These are phyloP conservation scores for Callospermophilus lateralis DNA, from an alignment of 2,113 vertebrate genomes.

Conservation along the genomic window DNA sequence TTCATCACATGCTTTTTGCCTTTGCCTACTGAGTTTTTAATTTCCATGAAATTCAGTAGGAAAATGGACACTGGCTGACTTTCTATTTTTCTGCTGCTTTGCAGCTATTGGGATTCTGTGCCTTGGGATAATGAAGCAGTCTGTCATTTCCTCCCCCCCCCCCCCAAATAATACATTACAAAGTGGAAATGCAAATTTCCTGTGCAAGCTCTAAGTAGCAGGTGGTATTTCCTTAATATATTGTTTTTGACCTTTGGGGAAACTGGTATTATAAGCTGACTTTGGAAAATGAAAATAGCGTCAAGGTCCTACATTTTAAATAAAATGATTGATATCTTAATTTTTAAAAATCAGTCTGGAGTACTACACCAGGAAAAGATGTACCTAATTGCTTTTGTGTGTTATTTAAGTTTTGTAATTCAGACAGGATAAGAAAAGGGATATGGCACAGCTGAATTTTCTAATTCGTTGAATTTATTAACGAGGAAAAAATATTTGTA, in stretches of 20 bases:
- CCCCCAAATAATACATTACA: slow-evolving; percentile 78
- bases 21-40: slow-evolving; percentile 71
- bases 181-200: slow-evolving; percentile 88
- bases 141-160: slow-evolving; percentile 79
- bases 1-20: slow-evolving; percentile 67
- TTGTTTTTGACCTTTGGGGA: slow-evolving; percentile 85
- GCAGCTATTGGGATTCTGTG: slow-evolving; percentile 60
- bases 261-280: slow-evolving; percentile 82
- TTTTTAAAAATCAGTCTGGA: slow-evolving; percentile 54
- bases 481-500: neutral
- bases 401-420: slow-evolving; percentile 52
- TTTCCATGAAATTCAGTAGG: slow-evolving; percentile 68
- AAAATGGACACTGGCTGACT: slow-evolving; percentile 64
- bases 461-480: neutral
- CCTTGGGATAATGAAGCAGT: slow-evolving; percentile 71
- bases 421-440: slow-evolving; percentile 16
- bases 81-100: slow-evolving; percentile 66
- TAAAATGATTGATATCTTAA: slow-evolving; percentile 70
- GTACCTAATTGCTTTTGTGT: slow-evolving; percentile 62
- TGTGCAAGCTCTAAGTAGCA: slow-evolving; percentile 84
- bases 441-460: neutral
- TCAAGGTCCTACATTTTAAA: slow-evolving; percentile 77
- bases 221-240: slow-evolving; percentile 86
- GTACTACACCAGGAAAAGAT: slow-evolving; percentile 35
- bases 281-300: slow-evolving; percentile 80